phyloP scores from a whole-genome alignment of 2,888 invertebrate species.

The Lasiommata megera region DNA sequence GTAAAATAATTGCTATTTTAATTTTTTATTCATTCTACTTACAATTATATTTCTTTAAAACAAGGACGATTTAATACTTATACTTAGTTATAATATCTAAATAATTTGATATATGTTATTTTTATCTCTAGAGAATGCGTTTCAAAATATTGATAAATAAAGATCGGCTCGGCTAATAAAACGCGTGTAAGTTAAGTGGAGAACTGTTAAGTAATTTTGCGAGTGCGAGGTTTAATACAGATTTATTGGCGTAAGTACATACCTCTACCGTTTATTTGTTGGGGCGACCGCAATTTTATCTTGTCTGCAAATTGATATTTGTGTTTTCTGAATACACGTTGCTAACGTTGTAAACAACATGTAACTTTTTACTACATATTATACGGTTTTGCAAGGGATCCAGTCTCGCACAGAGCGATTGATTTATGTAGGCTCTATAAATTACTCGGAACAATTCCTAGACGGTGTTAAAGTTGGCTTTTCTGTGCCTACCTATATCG shows the following conservation, averaged over 20 bases:
- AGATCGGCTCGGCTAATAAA: neutral
- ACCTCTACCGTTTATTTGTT: conserved; percentile 20
- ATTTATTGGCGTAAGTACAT: conserved; percentile 31
- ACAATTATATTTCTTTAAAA: too few relatives aligned
- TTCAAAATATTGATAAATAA: neutral
- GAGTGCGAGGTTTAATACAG: conserved; percentile 28
- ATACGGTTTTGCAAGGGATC: neutral
- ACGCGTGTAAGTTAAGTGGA: conserved; percentile 15
- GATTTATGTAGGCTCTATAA: neutral
- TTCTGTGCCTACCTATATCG: too few relatives aligned
- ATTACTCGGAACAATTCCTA: neutral
- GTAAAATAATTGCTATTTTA: too few relatives aligned
- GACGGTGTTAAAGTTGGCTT: too few relatives aligned
- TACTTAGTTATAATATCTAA: too few relatives aligned
- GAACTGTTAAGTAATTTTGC: conserved; percentile 22
- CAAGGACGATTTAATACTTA: too few relatives aligned
- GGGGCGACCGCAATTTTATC: conserved; percentile 1
- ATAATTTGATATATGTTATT: too few relatives aligned
- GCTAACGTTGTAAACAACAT: neutral
- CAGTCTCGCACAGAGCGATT: neutral
- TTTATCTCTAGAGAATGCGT: neutral
- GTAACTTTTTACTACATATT: neutral
- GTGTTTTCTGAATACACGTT: neutral
- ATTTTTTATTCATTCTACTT: too few relatives aligned
- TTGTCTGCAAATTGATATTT: conserved; percentile 17